phyloP scores from a whole-genome alignment of 2,113 vertebrate genomes.

The Cettia cetti region DNA sequence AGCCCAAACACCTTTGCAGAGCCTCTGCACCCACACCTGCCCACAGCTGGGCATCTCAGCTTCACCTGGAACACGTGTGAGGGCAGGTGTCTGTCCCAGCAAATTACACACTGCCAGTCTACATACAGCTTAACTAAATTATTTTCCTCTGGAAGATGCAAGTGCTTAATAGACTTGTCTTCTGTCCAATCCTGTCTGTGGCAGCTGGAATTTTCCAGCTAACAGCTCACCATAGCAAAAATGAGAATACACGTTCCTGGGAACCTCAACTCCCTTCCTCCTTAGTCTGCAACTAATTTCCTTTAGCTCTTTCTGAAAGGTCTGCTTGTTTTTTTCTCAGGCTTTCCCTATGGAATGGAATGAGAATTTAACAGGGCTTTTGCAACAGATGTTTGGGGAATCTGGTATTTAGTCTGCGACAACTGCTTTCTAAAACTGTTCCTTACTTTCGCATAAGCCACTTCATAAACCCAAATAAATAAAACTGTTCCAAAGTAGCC shows the following conservation, averaged over 20 bases:
- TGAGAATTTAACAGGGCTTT: conserved; percentile 24
- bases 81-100: background rate
- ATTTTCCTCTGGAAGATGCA: background rate
- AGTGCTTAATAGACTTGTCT: background rate
- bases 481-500: background rate
- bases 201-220: conserved; percentile 44
- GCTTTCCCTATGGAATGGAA: conserved; percentile 12
- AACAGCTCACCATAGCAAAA: background rate
- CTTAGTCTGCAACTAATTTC: conserved; percentile 45
- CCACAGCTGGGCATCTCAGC: background rate
- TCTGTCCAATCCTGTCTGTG: background rate
- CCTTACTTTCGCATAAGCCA: conserved; percentile 10
- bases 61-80: background rate
- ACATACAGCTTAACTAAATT: background rate
- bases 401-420: conserved; percentile 23
- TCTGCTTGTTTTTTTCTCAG: conserved; percentile 23
- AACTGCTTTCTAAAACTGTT: conserved; percentile 25
- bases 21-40: background rate
- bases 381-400: conserved; percentile 47
- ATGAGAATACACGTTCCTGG: background rate
- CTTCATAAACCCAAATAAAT: conserved; percentile 32
- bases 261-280: conserved; percentile 25
- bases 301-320: conserved; percentile 18
- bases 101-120: background rate
- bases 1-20: background rate